Conservation (phyloP, 2,797 vertebrate species). For the Spinibarbus caldwelli region DNA sequence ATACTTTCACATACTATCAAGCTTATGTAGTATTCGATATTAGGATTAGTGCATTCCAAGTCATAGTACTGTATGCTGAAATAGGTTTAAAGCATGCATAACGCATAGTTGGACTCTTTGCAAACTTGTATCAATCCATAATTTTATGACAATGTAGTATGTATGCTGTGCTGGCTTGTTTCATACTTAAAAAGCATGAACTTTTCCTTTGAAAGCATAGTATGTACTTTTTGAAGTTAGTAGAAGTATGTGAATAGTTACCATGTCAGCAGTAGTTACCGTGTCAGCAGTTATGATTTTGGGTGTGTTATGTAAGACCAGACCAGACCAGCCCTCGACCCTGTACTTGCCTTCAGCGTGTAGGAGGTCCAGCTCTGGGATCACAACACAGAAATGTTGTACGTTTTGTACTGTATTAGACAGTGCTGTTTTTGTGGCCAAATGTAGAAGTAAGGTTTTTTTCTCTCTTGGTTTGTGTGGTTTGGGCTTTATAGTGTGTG, state of each 20-base stretch:
- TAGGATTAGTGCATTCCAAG: neutral
- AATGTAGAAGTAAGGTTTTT: neutral
- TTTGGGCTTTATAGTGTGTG: constrained; percentile 39
- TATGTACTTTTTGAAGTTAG: neutral
- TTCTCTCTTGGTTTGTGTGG: constrained; percentile 35
- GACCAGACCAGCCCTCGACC: neutral
- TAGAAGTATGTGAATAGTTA: neutral
- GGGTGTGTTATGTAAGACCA: constrained; percentile 1
- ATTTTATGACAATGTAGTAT: neutral
- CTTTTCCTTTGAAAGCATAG: neutral
- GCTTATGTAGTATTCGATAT: neutral
- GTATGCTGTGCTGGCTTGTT: neutral
- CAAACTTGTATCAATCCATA: neutral
- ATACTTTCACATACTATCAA: neutral
- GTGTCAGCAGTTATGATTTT: neutral
- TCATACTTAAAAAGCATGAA: neutral
- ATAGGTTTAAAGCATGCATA: neutral
- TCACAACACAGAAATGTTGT: neutral
- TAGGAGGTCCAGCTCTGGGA: constrained; percentile 13
- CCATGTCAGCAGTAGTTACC: neutral
- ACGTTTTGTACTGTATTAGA: constrained; percentile 30
- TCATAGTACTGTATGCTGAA: neutral
- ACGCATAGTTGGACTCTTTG: neutral
- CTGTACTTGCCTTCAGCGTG: neutral
- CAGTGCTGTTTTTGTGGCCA: neutral